These are phyloP conservation scores for Nemotelus pantherinus DNA, from an alignment of 2,888 invertebrate genomes.

Conservation along the genomic window DNA sequence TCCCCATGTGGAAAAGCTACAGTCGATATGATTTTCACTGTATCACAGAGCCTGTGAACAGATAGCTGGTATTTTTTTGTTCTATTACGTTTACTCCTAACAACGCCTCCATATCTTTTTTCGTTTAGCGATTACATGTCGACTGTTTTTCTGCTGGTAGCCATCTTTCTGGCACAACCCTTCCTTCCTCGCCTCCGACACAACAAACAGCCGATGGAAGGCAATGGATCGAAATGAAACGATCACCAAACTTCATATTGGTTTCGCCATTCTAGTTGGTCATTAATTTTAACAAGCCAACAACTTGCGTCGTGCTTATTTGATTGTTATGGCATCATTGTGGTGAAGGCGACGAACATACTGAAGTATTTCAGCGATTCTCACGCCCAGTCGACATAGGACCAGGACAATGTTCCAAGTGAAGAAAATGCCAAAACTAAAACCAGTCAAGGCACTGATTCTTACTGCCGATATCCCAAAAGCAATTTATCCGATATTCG, in stretches of 20 bases:
- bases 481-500: not conserved
- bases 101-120: too few species aligned
- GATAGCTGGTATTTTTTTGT: too few species aligned
- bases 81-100: too few species aligned
- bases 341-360: not conserved
- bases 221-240: too few species aligned
- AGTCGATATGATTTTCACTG: slow-evolving; percentile 11
- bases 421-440: not conserved
- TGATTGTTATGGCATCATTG: slow-evolving; percentile 43
- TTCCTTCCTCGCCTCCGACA: not conserved
- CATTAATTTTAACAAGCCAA: slow-evolving; percentile 43
- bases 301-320: slow-evolving; percentile 37
- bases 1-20: slow-evolving; percentile 32
- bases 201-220: too few species aligned
- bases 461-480: too few species aligned
- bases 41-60: too few species aligned
- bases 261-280: slow-evolving; percentile 29
- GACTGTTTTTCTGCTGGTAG: not conserved
- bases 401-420: too few species aligned
- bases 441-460: not conserved
- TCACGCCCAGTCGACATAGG: too few species aligned
- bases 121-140: too few species aligned
- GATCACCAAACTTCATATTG: slow-evolving; percentile 16
- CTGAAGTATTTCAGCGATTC: too few species aligned
- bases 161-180: not conserved